Evolutionary conservation across 2,113 vertebrate genomes (phyloP).

Genomic region (Xiphias gladius): DNA sequence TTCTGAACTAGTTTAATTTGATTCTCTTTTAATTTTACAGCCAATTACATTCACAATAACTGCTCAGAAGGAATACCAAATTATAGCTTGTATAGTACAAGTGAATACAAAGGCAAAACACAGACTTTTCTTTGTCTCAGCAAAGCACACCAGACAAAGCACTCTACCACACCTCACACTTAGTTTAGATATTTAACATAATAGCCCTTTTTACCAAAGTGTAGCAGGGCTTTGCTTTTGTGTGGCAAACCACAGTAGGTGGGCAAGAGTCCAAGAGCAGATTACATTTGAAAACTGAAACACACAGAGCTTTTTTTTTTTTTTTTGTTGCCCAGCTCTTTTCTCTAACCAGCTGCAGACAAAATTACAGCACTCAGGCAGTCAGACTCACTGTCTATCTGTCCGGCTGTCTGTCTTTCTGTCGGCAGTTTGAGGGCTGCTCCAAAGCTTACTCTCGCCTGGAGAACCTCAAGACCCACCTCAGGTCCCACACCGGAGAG

Average conservation of each 20-base stretch:
- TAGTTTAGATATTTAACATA: conserved; percentile 60
- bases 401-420: conserved; percentile 40
- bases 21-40: conserved; percentile 71
- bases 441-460: conserved; percentile 97
- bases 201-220: conserved; percentile 49
- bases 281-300: conserved; percentile 60
- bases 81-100: conserved; percentile 70
- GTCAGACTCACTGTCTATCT: conserved; percentile 4
- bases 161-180: conserved; percentile 66
- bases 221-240: conserved; percentile 60
- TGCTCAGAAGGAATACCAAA: conserved; percentile 73
- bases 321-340: conserved; percentile 14
- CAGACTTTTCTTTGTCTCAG: conserved; percentile 70
- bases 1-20: conserved; percentile 54
- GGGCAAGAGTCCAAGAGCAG: conserved; percentile 54
- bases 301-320: conserved; percentile 11
- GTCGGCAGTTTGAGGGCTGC: conserved; percentile 95
- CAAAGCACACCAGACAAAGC: conserved; percentile 59
- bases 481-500: conserved; percentile 98
- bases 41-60: conserved; percentile 57
- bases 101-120: conserved; percentile 72
- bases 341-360: conserved; percentile 44
- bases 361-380: conserved; percentile 12
- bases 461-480: conserved; percentile 99
- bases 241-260: conserved; percentile 62